Conservation (phyloP, 2,113 vertebrate species). For the Cyphotilapia sp. region DNA sequence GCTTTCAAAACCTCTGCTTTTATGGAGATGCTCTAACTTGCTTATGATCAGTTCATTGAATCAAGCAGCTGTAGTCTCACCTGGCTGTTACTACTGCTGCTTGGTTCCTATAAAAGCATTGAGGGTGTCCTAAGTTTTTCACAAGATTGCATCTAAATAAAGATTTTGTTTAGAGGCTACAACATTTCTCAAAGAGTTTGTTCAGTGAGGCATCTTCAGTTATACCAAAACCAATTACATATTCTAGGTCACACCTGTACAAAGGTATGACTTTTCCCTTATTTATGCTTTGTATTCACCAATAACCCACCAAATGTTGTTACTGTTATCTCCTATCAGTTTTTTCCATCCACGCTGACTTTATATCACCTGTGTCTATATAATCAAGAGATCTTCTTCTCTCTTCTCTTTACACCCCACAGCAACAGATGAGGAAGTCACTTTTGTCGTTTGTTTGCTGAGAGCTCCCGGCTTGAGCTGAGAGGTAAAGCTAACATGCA, state of each 20-base stretch:
- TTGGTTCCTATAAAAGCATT: neutral
- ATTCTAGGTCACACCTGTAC: accelerated
- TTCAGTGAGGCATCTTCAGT: neutral
- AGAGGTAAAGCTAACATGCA: slow-evolving; percentile 32
- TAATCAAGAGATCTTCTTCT: neutral
- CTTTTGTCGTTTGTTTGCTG: slow-evolving; percentile 21
- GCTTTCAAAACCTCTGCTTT: neutral
- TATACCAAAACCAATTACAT: neutral
- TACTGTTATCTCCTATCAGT: neutral
- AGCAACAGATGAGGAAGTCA: neutral
- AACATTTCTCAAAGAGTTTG: neutral
- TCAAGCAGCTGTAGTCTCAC: neutral
- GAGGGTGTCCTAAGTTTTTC: neutral
- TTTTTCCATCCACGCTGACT: neutral
- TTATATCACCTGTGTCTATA: slow-evolving; percentile 20
- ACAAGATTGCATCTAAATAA: neutral
- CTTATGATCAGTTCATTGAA: neutral
- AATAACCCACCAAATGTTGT: neutral
- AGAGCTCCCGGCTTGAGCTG: neutral
- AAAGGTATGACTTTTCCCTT: neutral
- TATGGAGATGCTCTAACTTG: neutral
- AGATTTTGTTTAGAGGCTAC: neutral
- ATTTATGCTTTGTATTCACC: neutral
- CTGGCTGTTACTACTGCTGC: neutral
- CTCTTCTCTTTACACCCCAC: neutral